Evolutionary conservation across 2,113 vertebrate genomes (phyloP).

Genomic region (Gallinago media): DNA sequence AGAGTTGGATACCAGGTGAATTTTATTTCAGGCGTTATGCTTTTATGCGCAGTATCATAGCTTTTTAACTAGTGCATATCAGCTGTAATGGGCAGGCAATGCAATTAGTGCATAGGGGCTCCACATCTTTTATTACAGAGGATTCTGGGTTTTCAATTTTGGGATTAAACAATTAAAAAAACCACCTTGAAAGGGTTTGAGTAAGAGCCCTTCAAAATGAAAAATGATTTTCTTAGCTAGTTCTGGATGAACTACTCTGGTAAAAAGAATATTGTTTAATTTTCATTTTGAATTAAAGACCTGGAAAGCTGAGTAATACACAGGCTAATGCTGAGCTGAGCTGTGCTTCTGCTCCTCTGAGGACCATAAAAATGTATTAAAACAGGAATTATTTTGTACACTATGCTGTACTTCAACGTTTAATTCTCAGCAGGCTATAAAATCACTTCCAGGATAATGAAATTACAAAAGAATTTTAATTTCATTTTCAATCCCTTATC

Average conservation of each 20-base stretch:
- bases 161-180: slow-evolving; percentile 61
- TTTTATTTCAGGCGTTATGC: slow-evolving; percentile 8
- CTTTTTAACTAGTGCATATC: slow-evolving; percentile 58
- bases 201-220: slow-evolving; percentile 62
- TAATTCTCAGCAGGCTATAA: slow-evolving; percentile 76
- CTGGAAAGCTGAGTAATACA: slow-evolving; percentile 71
- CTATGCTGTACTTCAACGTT: slow-evolving; percentile 59
- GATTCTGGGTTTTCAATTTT: slow-evolving; percentile 42
- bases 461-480: slow-evolving; percentile 81
- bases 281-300: slow-evolving; percentile 79
- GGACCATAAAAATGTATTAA: slow-evolving; percentile 75
- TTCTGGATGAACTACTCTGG: slow-evolving; percentile 57
- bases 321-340: slow-evolving; percentile 70
- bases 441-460: slow-evolving; percentile 77
- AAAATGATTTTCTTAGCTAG: slow-evolving; percentile 69
- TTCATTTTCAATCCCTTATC: slow-evolving; percentile 73
- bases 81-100: slow-evolving; percentile 32
- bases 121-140: slow-evolving; percentile 37
- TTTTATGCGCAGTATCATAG: slow-evolving; percentile 32
- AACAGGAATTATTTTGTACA: slow-evolving; percentile 81
- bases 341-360: slow-evolving; percentile 61
- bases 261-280: slow-evolving; percentile 80
- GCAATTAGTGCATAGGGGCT: slow-evolving; percentile 24
- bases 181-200: slow-evolving; percentile 20
- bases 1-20: slow-evolving; percentile 19